Base-by-base conservation (phyloP, 2,888 invertebrate species). In the Coelinius sp. region DNA sequence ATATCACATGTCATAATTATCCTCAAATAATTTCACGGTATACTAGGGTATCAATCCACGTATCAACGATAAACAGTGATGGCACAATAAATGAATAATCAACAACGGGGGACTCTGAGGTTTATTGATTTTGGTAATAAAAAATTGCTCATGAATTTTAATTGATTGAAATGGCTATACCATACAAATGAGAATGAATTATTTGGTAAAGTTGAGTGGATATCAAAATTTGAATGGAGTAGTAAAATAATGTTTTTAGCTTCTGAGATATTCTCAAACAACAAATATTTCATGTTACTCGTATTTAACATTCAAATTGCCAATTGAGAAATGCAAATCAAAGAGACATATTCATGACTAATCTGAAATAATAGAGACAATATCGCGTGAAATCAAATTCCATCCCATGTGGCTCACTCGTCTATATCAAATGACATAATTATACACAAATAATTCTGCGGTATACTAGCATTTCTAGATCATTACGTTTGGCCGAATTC, bases 401-500 rank as follows among this genome's bases (percentile, higher is more conserved):
- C 59, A 31, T 59, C 10, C 35, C 10, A 14, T 35, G 44, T 14
- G 22, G 25, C 52, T 35, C 66, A 53, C 65, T 41, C 31, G 49
- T 31, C 49, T 65, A 65, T 27, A 65, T 65, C 31, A 27, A 35
- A 62, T 62, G 35, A 31, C 46, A 68, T 68, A 68, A 68, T 68
- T 68, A 68, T 46, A 68, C 24, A 27, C 62, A 68, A 62, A 49
- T 68, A 68, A 68, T 59, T 59, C 8, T 20, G 22, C 44, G 62
- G 35, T 59, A 59, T 17, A 59, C 59, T 59, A 59, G 59, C 17
- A 35, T 35, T 59, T 35, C 17, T 35, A 35, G 52, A 56, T 67
- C 68, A 68, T 67, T 68, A 74, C 66, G 31, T 41, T 67, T 72
- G 63, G 66, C 68, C 68, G 53, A 49, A 52, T 46, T 68, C 35